Base-by-base conservation (phyloP, 2,888 invertebrate species). In the Aplocera efformata region DNA sequence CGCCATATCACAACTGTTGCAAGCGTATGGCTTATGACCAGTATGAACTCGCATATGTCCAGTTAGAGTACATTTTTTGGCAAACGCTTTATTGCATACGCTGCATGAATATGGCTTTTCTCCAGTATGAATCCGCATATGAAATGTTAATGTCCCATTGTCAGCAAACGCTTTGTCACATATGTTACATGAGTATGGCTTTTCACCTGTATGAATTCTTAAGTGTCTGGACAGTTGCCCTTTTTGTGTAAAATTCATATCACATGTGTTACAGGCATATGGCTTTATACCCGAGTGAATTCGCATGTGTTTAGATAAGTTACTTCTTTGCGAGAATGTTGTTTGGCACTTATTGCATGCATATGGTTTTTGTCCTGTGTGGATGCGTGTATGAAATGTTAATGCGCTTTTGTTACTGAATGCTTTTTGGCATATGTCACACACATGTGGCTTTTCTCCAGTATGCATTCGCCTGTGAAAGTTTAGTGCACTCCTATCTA, bases 391-490 rank as follows among this genome's bases (percentile, higher is more conserved):
- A 22, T 22, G 22, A 17, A 17, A 17, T 17, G 13, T 17, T 17
- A 17, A 17, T 2, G 13, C 13, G 13, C 13, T 17, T 17, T 17
- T 17, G 13, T 17, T 17, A 17, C 13, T 17, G 5, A 17, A 17
- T 17, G 13, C 13, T 17, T 17, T 17, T 3, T 17, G 13, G 9
- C 43, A 43, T 8, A 43, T 11, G n/a, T 38, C 22, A 9, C 43
- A 43, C 17, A 25, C 9, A 24, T 27, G 38, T 11, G 43, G 43
- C 10, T 43, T 43, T 20, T 34, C 38, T 1, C 43, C 43, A 1
- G 43, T 32, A 20, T 44, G 43, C 4, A 32, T 20, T 6, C 31
- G 34, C 34, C 34, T 29, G 17, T 44, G 43, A 9, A 34, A 34
- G 6, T 30, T 30, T 10, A 44, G 28, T 6, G 34, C 35, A 13